Evolutionary conservation across 2,113 vertebrate genomes (phyloP).

Genomic region (Pterophyllum scalare): DNA sequence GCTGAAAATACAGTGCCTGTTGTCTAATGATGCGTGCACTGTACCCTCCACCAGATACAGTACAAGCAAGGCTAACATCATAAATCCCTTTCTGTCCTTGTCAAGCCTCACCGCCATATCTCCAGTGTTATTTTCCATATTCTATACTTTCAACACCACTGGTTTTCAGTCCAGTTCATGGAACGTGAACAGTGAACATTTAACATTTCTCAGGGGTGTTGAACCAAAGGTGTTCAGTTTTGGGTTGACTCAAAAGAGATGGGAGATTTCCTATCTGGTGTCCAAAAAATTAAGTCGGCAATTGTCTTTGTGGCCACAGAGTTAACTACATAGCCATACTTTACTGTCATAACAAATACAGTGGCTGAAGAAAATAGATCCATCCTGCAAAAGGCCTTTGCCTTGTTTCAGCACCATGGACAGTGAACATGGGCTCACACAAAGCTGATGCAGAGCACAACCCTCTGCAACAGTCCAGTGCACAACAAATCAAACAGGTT

Average conservation of each 20-base stretch:
- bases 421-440: slow-evolving; percentile 30
- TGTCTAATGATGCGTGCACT: slow-evolving; percentile 12
- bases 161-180: background rate
- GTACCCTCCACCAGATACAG: background rate
- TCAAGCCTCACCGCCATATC: background rate
- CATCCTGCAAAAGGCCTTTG: background rate
- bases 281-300: background rate
- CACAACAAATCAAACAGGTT: slow-evolving; percentile 49
- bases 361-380: background rate
- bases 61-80: background rate
- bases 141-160: background rate
- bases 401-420: slow-evolving; percentile 72
- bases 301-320: background rate
- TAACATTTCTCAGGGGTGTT: background rate
- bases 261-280: background rate
- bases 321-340: background rate
- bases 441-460: background rate
- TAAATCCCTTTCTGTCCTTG: background rate
- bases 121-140: background rate
- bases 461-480: slow-evolving; percentile 39
- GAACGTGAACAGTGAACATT: background rate
- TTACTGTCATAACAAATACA: background rate
- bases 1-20: background rate
- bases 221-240: background rate
- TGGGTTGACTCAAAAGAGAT: background rate